Evolutionary conservation across 2,888 invertebrate species (phyloP).

Genomic region (Colletes collaris): DNA sequence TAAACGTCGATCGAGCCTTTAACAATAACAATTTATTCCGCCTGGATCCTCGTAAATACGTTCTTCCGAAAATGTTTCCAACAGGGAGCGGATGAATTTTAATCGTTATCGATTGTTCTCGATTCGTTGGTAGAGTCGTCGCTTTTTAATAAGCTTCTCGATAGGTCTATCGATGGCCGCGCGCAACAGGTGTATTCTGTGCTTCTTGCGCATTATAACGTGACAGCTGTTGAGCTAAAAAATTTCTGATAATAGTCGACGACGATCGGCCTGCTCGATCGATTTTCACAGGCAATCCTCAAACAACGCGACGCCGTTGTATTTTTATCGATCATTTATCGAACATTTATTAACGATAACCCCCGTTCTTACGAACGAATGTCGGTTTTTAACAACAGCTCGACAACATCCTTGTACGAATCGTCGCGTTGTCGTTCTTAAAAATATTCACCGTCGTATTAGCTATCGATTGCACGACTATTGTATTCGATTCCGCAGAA

Average conservation of each 20-base stretch:
- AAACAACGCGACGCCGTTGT: too few relatives aligned
- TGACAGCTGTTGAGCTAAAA: constrained; percentile 35
- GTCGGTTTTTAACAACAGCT: too few relatives aligned
- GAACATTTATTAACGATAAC: too few relatives aligned
- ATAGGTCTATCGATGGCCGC: constrained; percentile 65
- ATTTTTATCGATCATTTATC: too few relatives aligned
- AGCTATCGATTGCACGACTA: too few relatives aligned
- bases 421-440: too few relatives aligned
- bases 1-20: background rate
- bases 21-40: constrained; percentile 33
- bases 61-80: constrained; percentile 16
- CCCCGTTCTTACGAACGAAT: too few relatives aligned
- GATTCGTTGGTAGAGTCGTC: constrained; percentile 26
- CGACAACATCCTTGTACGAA: too few relatives aligned
- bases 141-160: constrained; percentile 54
- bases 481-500: background rate
- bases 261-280: background rate
- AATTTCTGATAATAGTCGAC: constrained; percentile 38
- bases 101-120: constrained; percentile 43
- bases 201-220: constrained; percentile 52
- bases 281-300: too few relatives aligned
- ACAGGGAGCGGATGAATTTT: constrained; percentile 35
- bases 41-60: constrained; percentile 27
- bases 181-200: constrained; percentile 69
- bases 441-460: too few relatives aligned